Evolutionary conservation across 2,797 vertebrate species (phyloP).

Genomic region (Pitangus sulphuratus): DNA sequence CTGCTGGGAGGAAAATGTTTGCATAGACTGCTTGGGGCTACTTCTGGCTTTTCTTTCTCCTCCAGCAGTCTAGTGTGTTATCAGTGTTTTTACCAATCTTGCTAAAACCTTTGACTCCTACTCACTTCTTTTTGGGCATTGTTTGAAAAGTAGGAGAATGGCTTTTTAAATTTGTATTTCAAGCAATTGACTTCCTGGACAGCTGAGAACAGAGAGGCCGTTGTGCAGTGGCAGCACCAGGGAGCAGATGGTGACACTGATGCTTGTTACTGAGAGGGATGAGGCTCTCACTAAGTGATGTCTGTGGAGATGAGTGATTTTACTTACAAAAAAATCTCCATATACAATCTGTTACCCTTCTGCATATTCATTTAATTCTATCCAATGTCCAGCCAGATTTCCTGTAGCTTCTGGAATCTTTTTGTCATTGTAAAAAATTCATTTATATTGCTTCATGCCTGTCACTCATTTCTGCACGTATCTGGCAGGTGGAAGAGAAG

Average conservation of each 20-base stretch:
- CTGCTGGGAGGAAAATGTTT: neutral
- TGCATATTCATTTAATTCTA: neutral
- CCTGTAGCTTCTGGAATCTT: neutral
- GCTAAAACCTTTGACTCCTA: neutral
- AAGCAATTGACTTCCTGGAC: neutral
- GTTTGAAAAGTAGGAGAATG: neutral
- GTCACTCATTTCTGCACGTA: neutral
- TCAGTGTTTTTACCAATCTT: neutral
- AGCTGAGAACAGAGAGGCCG: neutral
- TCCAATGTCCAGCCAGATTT: neutral
- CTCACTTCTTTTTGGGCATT: neutral
- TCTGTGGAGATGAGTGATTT: neutral
- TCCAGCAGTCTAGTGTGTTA: neutral
- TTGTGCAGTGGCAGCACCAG: neutral
- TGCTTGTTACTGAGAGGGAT: neutral
- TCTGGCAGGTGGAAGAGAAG: neutral
- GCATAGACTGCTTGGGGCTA: neutral
- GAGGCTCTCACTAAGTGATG: neutral
- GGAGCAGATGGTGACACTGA: constrained; percentile 16
- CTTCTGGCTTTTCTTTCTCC: neutral
- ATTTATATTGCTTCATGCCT: rapidly evolving
- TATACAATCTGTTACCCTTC: neutral
- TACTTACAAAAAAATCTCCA: neutral
- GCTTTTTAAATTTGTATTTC: neutral
- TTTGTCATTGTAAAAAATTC: neutral